Evolutionary conservation across 1,140 invertebrate species (phyloP).

Genomic region (Musca vetustissima): DNA sequence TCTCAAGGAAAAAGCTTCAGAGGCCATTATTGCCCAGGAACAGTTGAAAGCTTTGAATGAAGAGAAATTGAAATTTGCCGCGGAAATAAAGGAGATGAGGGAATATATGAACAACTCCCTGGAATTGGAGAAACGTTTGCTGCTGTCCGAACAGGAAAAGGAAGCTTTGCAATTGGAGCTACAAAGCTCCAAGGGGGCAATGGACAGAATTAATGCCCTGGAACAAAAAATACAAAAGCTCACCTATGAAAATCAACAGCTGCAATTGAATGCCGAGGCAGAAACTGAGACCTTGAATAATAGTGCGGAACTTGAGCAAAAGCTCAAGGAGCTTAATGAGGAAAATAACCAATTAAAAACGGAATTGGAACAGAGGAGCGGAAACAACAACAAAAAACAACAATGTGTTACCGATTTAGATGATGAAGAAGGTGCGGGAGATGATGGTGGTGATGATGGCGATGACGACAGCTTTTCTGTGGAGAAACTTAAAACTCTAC

Average conservation of each 20-base stretch:
- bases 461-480: background rate
- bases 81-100: slow-evolving; percentile 52
- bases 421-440: slow-evolving; percentile 29
- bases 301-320: slow-evolving; percentile 45
- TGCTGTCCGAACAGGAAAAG: slow-evolving; percentile 39
- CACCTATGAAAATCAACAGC: slow-evolving; percentile 45
- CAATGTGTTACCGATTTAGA: slow-evolving; percentile 46
- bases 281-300: slow-evolving; percentile 41
- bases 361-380: slow-evolving; percentile 34
- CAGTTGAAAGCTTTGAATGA: slow-evolving; percentile 24
- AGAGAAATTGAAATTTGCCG: slow-evolving; percentile 43
- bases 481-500: slow-evolving; percentile 4
- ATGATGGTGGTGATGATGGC: background rate
- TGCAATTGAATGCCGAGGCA: slow-evolving; percentile 44
- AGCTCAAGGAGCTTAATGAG: slow-evolving; percentile 36
- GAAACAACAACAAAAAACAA: slow-evolving; percentile 43
- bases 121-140: slow-evolving; percentile 43
- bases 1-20: slow-evolving; percentile 32
- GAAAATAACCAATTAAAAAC: slow-evolving; percentile 41
- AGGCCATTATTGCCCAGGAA: slow-evolving; percentile 47
- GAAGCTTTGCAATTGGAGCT: slow-evolving; percentile 46
- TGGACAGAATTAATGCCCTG: slow-evolving; percentile 29
- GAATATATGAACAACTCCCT: slow-evolving; percentile 5
- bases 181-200: slow-evolving; percentile 23
- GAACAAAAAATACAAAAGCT: slow-evolving; percentile 44